These are phyloP conservation scores for Leuctra nigra DNA, from an alignment of 2,888 invertebrate genomes.

Conservation along the genomic window DNA sequence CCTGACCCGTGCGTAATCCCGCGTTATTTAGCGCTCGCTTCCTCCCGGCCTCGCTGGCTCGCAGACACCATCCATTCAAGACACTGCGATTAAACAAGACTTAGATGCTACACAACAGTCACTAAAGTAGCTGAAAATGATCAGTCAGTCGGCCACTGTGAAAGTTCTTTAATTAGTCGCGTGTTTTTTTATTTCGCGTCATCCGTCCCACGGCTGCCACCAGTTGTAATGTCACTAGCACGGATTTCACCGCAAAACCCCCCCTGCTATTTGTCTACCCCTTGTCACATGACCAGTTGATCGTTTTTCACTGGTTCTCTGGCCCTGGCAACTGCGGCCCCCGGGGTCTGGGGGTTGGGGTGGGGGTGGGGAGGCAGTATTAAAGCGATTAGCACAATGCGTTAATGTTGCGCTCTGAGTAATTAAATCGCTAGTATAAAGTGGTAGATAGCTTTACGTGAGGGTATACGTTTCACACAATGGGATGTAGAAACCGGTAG, in stretches of 20 bases:
- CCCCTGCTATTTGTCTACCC: conserved; percentile 6
- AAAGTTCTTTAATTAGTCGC: no score
- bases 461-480: not conserved
- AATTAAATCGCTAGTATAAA: conserved; percentile 33
- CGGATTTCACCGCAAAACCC: not conserved
- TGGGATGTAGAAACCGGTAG: conserved; percentile 6
- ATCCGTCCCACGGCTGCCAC: not conserved
- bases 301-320: not conserved
- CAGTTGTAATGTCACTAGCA: conserved; percentile 1
- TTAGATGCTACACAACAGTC: no score
- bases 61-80: no score
- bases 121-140: no score
- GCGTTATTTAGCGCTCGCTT: conserved; percentile 5
- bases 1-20: not conserved
- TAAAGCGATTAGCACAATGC: conserved; percentile 35
- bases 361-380: conserved; percentile 32
- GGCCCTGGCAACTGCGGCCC: conserved; percentile 17
- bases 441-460: conserved; percentile 17
- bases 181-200: no score
- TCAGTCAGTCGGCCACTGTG: no score
- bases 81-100: no score
- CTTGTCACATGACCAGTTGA: not conserved
- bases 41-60: no score
- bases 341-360: conserved; percentile 24
- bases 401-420: conserved; percentile 35